These are phyloP conservation scores for Desmophyllum pertusum DNA, from an alignment of 92 coral and sea anemone species.

Conservation along the genomic window DNA sequence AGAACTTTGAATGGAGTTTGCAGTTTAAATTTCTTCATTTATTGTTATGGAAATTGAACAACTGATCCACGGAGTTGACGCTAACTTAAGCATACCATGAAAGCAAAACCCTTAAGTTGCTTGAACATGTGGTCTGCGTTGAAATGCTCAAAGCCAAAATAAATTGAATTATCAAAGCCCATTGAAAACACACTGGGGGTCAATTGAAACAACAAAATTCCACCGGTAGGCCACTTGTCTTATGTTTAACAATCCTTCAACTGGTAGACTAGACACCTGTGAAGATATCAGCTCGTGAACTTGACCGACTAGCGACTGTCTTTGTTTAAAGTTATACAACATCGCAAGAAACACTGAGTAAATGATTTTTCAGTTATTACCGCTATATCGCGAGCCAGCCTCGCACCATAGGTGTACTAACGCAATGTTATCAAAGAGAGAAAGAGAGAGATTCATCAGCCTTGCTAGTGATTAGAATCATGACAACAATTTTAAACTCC, in stretches of 20 bases:
- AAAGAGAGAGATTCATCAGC: neutral
- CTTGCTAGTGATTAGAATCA: neutral
- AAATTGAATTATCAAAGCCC: slow-evolving; percentile 3
- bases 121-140: slow-evolving; percentile 30
- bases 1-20: slow-evolving; percentile 1
- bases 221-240: slow-evolving; percentile 39
- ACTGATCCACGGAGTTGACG: slow-evolving; percentile 22
- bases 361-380: neutral
- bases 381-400: neutral
- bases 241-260: slow-evolving; percentile 19
- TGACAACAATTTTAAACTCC: neutral
- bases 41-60: slow-evolving; percentile 35
- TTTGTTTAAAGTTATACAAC: neutral
- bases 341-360: neutral
- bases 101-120: slow-evolving; percentile 24
- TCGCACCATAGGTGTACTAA: neutral
- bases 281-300: neutral
- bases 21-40: slow-evolving; percentile 22
- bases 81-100: slow-evolving; percentile 41
- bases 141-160: slow-evolving; percentile 18
- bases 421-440: neutral
- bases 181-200: slow-evolving; percentile 25
- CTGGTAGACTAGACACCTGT: slow-evolving; percentile 39
- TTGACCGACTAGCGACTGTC: neutral
- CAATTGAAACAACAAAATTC: slow-evolving; percentile 39